Evolutionary conservation across 30 jellyfish, hydroid and myxozoan species (phyloP).

Genomic region (Pelagia noctiluca): DNA sequence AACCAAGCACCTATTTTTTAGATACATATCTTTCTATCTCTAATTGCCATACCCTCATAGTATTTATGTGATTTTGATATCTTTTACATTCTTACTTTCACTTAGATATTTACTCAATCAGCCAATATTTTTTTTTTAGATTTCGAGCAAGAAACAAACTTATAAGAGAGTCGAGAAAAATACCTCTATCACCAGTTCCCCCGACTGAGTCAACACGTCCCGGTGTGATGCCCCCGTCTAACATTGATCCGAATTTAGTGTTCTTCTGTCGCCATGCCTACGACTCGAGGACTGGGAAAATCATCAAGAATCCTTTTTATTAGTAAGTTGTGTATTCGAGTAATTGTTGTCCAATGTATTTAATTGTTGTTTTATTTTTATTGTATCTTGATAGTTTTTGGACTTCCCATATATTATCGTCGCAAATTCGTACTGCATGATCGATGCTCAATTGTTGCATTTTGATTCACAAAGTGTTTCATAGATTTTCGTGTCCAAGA

Average conservation of each 20-base stretch:
- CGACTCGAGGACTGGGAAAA: slow-evolving; percentile 92
- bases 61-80: no score
- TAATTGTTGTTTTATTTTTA: neutral
- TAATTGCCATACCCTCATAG: no score
- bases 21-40: no score
- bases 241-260: slow-evolving; percentile 90
- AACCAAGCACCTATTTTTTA: no score
- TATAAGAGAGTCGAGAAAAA: slow-evolving; percentile 81
- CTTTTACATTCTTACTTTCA: no score
- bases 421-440: no score
- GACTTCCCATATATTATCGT: no score
- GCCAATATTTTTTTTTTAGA: slow-evolving; percentile 55
- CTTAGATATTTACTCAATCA: no score
- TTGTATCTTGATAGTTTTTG: neutral
- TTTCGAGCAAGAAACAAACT: slow-evolving; percentile 91
- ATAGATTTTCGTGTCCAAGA: no score
- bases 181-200: slow-evolving; percentile 83
- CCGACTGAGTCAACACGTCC: slow-evolving; percentile 90
- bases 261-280: slow-evolving; percentile 95
- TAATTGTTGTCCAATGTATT: slow-evolving; percentile 3
- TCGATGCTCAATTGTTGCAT: no score
- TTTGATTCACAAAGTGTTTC: no score
- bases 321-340: neutral
- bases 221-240: slow-evolving; percentile 93
- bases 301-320: slow-evolving; percentile 79